These are phyloP conservation scores for Erebia epiphron DNA, from an alignment of 2,888 invertebrate species.

Conservation along the genomic window DNA sequence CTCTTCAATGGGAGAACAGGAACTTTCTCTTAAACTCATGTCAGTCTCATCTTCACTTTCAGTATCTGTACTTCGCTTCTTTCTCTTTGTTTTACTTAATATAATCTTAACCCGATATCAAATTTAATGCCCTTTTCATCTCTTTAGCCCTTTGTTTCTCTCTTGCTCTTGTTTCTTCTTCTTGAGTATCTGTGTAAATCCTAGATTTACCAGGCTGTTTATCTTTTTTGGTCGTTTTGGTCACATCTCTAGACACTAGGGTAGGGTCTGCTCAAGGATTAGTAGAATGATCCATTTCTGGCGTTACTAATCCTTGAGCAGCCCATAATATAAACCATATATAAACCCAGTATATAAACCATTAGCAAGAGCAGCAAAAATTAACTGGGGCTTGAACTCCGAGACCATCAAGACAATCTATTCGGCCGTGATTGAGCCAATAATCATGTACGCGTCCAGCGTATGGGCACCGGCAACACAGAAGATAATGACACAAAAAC, in stretches of 20 bases:
- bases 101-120: not conserved
- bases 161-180: constrained; percentile 8
- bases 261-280: not conserved
- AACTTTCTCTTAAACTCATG: constrained; percentile 15
- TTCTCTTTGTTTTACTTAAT: constrained; percentile 6
- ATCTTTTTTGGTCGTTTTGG: constrained; percentile 1
- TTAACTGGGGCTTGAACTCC: too few relatives aligned
- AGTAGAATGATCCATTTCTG: too few relatives aligned
- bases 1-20: not conserved
- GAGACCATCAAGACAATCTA: too few relatives aligned
- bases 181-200: not conserved
- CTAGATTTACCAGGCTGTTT: constrained; percentile 17
- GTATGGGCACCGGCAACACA: too few relatives aligned
- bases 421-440: too few relatives aligned
- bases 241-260: not conserved
- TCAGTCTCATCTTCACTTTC: not conserved
- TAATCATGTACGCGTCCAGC: too few relatives aligned
- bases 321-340: too few relatives aligned
- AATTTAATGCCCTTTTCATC: not conserved
- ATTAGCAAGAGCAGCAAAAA: too few relatives aligned
- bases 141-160: not conserved
- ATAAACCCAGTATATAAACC: too few relatives aligned
- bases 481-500: too few relatives aligned
- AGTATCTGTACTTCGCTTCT: not conserved
- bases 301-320: not conserved